Conservation (phyloP, 2,113 vertebrate genomes). For the Channa argus region DNA sequence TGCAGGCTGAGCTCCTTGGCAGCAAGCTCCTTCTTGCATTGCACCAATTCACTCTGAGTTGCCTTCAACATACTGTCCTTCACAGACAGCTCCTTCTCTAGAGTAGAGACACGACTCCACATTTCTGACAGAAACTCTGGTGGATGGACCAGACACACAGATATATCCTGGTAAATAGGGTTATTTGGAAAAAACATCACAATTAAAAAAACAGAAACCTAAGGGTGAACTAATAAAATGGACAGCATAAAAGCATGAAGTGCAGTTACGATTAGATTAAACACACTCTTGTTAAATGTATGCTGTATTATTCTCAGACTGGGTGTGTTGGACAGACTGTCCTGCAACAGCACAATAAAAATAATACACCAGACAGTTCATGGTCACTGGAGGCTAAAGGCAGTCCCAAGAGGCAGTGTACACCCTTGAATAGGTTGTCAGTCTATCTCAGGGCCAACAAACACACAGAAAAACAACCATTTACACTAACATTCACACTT, state of each 20-base stretch:
- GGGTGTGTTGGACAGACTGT: neutral
- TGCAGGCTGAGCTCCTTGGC: constrained; percentile 63
- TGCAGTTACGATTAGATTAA: neutral
- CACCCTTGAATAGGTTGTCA: no score
- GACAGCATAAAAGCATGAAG: neutral
- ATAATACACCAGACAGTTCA: no score
- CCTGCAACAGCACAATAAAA: neutral
- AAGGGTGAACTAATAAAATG: no score
- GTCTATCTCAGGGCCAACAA: no score
- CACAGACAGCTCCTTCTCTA: constrained; percentile 75
- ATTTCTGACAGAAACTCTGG: constrained; percentile 55
- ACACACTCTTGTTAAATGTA: neutral
- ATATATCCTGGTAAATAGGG: neutral
- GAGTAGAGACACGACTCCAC: constrained; percentile 55
- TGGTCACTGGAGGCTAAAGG: no score
- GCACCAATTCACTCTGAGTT: constrained; percentile 64
- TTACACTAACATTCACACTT: no score
- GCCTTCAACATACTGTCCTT: constrained; percentile 68
- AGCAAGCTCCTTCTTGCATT: constrained; percentile 73
- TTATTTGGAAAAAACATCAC: neutral
- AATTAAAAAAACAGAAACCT: no score
- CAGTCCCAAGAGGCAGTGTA: no score
- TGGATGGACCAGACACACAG: constrained; percentile 21
- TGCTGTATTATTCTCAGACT: neutral
- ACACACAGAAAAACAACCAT: no score